Evolutionary conservation across 2,113 vertebrate genomes (phyloP), one percentile per base, ranked within the genome.

Genomic region (Alligator sinensis): DNA sequence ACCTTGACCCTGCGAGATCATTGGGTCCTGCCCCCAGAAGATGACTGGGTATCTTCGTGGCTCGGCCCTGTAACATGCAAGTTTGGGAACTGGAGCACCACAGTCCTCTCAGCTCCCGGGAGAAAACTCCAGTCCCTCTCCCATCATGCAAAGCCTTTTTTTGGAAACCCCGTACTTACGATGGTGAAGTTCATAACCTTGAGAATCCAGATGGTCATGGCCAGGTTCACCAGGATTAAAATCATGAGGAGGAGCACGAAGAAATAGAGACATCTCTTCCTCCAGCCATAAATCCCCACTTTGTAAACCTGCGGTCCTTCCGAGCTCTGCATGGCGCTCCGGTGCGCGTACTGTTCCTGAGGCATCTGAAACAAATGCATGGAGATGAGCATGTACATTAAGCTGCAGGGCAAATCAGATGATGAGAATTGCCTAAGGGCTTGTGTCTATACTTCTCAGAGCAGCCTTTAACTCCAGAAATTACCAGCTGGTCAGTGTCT

Each of bases 131-230:
- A 80, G n/a, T 57, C 79, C 87, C 87, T 78, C 86, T 90, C 92
- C n/a, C 82, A 76, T 30, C 64, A 61, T 89, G 63, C 82, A 82
- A 80, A 63, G 80, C 47, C 57, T 59, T 85, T 9, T 11, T 70
- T 84, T 96, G 58, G 76, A 64, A 80, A 88, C 87, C 95, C 92
- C 89, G 19, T 95, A 99, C 99, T 99, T 99, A 99, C 99, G 94
- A 99, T 99, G 97, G 99, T 99, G 98, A 99, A 99, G 98, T 99
- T 99, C 99, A 99, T 99, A 98, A 99, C 99, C 97, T 99, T 99
- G 97, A 99, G 99, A 98, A 99, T 99, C 99, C 99, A 99, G 98
- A 99, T 99, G 97, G 99, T 99, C 97, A 99, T 98, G 59, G 99
- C 99, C 97, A 99, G 98, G 98, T 99, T 99, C 98, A 99, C 98